Base-by-base conservation (phyloP, 2,888 invertebrate species). In the Ophioninae sp. region DNA sequence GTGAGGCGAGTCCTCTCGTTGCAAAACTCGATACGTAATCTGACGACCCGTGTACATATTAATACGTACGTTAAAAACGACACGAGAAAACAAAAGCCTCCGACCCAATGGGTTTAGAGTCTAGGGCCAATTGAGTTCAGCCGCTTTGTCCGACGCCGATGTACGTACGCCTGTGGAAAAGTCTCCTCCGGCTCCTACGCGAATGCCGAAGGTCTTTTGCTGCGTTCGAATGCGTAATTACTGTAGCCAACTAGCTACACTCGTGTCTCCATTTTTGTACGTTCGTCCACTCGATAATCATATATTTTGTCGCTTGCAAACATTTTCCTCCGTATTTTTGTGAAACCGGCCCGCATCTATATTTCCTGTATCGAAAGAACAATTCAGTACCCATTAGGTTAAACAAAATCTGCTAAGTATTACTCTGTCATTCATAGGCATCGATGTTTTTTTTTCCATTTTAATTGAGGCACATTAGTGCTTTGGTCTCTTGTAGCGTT, bases 1-100 rank as follows among this genome's bases (percentile, higher is more conserved):
- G 22, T 58, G 20, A 72, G 72, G 58, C 79, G 64, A 72, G 79
- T 58, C 72, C 41, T 41, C 39, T 71, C 71, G 65, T n/a, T 71
- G 65, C 67, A 65, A 30, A 22, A 37, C 64, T 59, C 61, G 23
- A 51, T 23, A 22, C 23, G 30, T 20, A 65, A 64, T 65, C 69
- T 10, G 63, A n/a, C 6, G 39, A n/a, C 6, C 37, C n/a, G 22
- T 6, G 44, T 20, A 65, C 30, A 20, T 22, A 10, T 6, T 13
- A 39, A 41, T 69, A 20, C 5, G 23, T 9, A 17, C 10, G 69
- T 69, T 69, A 56, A n/a, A 58, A 22, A 58, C 20, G 3, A 59
- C 5, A 0, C 58, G 13, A 10, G 37, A 58, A 30, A 41, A 59
- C 22, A 13, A 59, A 59, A 71, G 64, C n/a, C 37, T 6, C 37